Evolutionary conservation across 2,113 vertebrate genomes (phyloP).

Genomic region (Oryzias celebensis): DNA sequence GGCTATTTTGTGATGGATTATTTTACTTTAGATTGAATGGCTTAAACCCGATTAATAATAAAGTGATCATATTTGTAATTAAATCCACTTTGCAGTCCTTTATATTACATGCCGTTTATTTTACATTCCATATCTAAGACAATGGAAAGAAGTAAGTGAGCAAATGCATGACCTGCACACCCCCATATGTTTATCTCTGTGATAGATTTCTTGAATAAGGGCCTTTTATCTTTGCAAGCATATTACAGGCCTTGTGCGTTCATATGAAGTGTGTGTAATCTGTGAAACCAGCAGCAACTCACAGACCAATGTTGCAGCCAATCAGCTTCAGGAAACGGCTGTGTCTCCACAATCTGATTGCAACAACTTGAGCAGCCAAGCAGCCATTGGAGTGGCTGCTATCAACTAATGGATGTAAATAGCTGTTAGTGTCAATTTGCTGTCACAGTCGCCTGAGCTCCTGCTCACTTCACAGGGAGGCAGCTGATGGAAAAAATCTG

Average conservation of each 20-base stretch:
- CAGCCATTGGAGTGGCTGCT: constrained; percentile 53
- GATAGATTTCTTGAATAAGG: constrained; percentile 15
- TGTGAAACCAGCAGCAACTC: constrained; percentile 35
- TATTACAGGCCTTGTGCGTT: constrained; percentile 38
- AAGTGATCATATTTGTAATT: no score
- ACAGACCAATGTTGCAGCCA: constrained; percentile 48
- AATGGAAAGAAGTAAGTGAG: no score
- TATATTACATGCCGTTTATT: no score
- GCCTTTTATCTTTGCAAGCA: constrained; percentile 49
- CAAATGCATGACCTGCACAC: not conserved
- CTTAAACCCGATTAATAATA: no score
- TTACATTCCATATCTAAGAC: no score
- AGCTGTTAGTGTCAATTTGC: constrained; percentile 61
- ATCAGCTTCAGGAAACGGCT: constrained; percentile 54
- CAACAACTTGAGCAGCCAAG: constrained; percentile 41
- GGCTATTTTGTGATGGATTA: no score
- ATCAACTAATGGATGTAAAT: constrained; percentile 70
- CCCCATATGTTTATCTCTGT: constrained; percentile 11
- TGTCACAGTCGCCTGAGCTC: constrained; percentile 46
- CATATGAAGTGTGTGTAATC: constrained; percentile 52
- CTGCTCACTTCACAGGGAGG: constrained; percentile 39
- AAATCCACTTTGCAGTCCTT: no score
- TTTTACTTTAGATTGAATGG: no score
- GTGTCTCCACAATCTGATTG: constrained; percentile 59
- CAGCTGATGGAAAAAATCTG: constrained; percentile 57